A percentile compares a stretch with the other conserved stretches of the same genome.
Evolutionary conservation across 2,113 vertebrate species (phyloP).

Genomic region (Gobiocypris rarus): DNA sequence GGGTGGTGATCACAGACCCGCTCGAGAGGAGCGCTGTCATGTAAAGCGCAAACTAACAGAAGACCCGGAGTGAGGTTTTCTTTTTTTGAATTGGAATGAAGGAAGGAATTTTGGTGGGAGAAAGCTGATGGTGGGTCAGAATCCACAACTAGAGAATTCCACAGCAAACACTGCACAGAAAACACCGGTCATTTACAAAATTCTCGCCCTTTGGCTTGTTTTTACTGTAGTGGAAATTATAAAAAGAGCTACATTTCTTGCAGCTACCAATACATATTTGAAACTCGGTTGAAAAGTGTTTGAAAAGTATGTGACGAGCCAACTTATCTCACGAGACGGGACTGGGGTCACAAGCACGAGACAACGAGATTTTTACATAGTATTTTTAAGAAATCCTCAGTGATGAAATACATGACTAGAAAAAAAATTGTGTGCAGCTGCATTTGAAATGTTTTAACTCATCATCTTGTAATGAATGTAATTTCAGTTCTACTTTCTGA

Average conservation of each 20-base stretch:
- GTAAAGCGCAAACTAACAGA: background rate
- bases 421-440: no score
- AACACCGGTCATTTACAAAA: background rate
- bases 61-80: background rate
- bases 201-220: background rate
- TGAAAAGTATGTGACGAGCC: no score
- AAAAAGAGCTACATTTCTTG: background rate
- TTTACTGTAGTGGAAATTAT: background rate
- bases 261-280: no score
- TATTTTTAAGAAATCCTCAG: no score
- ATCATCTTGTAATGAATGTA: no score
- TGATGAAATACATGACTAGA: no score
- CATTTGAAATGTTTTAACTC: no score
- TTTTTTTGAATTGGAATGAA: background rate
- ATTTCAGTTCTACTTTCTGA: no score
- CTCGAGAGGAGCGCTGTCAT: slow-evolving; percentile 22
- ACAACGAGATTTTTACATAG: no score
- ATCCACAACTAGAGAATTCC: background rate
- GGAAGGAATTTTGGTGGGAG: background rate
- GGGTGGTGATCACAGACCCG: slow-evolving; percentile 43
- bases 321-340: no score
- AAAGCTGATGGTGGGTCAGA: background rate
- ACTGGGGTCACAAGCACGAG: no score
- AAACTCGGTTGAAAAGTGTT: no score
- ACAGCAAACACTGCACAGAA: background rate